A percentile compares a stretch with the other conserved stretches of the same genome.
Conservation (phyloP, 2,797 vertebrate species). For the Acanthis flammea region DNA sequence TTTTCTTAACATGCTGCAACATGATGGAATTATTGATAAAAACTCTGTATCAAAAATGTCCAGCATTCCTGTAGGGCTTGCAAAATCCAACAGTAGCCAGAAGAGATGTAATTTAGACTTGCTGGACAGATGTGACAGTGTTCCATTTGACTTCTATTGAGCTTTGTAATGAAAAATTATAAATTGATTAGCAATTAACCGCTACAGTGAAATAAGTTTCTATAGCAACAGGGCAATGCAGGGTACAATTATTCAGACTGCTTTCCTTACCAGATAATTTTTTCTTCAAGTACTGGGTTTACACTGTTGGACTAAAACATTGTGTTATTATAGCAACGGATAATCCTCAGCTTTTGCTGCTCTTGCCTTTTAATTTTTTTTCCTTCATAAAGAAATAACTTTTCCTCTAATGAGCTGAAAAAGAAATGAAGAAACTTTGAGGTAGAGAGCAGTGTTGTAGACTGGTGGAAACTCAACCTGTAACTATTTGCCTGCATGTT, state of each 20-base stretch:
- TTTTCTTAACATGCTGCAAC: neutral
- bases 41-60: neutral
- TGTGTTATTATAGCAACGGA: constrained; percentile 10
- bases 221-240: constrained; percentile 29
- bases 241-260: constrained; percentile 13
- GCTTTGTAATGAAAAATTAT: neutral
- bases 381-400: neutral
- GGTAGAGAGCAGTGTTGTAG: neutral
- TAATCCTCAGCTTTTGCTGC: neutral
- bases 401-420: neutral
- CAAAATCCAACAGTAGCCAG: neutral
- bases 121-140: neutral
- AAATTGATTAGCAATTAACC: constrained; percentile 46
- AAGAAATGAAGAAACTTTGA: neutral
- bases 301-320: neutral
- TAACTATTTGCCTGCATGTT: neutral
- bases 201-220: constrained; percentile 24
- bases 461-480: neutral
- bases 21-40: neutral
- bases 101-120: neutral
- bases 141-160: neutral
- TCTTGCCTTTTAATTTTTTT: neutral
- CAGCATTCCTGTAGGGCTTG: neutral
- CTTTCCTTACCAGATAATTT: constrained; percentile 3
- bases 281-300: constrained; percentile 5